These are phyloP conservation scores for Hyla sarda DNA, from an alignment of 2,113 vertebrate genomes.

Conservation along the genomic window DNA sequence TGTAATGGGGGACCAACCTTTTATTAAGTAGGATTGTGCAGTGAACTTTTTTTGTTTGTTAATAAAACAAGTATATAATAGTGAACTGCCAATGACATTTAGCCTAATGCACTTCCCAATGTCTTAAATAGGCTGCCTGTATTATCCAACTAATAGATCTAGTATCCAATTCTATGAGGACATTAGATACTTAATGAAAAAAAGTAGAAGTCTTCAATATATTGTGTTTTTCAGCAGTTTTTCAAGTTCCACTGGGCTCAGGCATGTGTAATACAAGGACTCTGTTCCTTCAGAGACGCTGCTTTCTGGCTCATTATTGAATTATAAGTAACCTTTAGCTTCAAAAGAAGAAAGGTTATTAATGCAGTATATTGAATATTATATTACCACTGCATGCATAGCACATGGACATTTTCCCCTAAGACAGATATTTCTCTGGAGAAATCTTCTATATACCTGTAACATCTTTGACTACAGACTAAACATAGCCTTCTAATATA, in stretches of 20 bases:
- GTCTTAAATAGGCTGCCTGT: neutral
- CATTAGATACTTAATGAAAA: no score
- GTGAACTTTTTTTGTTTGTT: no score
- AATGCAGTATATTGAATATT: constrained; percentile 25
- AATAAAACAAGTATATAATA: neutral
- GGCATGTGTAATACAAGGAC: constrained; percentile 41
- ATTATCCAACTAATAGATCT: no score
- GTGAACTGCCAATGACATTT: neutral
- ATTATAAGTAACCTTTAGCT: constrained; percentile 43
- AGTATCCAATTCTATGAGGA: no score
- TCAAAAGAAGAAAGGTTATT: neutral
- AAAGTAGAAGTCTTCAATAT: constrained; percentile 18
- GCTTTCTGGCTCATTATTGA: constrained; percentile 44
- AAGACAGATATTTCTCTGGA: neutral
- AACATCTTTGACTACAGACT: constrained; percentile 6
- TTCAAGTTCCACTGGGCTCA: constrained; percentile 19
- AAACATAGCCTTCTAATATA: neutral
- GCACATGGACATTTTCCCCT: neutral
- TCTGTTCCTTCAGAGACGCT: constrained; percentile 30
- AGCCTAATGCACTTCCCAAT: neutral
- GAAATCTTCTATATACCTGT: neutral
- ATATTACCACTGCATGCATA: neutral
- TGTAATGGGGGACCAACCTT: no score
- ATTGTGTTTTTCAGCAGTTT: constrained; percentile 36
- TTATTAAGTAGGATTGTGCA: no score